Evolutionary conservation across 1,140 invertebrate genomes (phyloP).

Genomic region (Yoshiicerus persimilis): DNA sequence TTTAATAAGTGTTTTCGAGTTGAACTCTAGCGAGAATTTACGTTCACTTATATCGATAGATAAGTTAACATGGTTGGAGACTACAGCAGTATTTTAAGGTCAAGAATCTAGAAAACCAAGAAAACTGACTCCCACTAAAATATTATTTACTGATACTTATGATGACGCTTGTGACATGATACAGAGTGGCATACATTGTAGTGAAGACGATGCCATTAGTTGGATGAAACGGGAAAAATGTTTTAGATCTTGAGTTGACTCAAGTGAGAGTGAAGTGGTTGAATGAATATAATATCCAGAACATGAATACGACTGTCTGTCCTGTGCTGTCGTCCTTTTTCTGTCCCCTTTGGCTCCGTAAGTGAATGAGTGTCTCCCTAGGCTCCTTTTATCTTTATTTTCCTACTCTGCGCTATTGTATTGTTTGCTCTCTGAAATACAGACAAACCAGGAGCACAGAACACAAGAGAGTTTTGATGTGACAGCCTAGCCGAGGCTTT

Average conservation of each 20-base stretch:
- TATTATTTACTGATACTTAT: background rate
- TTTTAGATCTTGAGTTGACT: constrained; percentile 20
- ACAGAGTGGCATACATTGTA: background rate
- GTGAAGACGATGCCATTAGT: background rate
- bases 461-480: background rate
- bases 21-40: too few species aligned
- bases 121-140: too few species aligned
- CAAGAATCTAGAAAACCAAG: background rate
- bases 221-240: background rate
- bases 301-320: background rate
- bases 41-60: background rate
- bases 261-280: background rate
- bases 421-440: background rate
- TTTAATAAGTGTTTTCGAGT: too few species aligned
- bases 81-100: background rate
- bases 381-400: background rate
- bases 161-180: background rate
- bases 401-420: background rate
- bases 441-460: background rate
- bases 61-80: background rate
- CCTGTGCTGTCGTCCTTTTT: background rate
- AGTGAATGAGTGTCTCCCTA: constrained; percentile 16
- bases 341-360: background rate
- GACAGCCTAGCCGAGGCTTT: background rate
- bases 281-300: background rate